phyloP scores from a whole-genome alignment of 2,888 invertebrate species.

The Eupsilia transversa region DNA sequence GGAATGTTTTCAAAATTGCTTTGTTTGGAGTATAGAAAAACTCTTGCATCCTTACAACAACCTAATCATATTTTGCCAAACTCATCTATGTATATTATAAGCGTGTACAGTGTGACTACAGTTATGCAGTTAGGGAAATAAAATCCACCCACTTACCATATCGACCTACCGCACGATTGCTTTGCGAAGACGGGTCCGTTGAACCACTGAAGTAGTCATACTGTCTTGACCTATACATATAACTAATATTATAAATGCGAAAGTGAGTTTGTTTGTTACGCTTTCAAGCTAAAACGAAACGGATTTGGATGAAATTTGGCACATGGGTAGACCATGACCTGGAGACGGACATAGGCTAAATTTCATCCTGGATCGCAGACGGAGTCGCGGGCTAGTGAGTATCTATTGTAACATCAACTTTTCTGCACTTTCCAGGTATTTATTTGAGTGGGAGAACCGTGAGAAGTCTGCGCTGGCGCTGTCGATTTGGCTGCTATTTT shows the following conservation, averaged over 20 bases:
- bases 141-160: not conserved
- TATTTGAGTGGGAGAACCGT: constrained; percentile 86
- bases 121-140: not conserved
- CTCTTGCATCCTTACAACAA: too few species aligned
- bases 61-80: not conserved
- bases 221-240: too few species aligned
- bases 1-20: not conserved
- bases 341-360: too few species aligned
- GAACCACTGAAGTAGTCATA: not conserved
- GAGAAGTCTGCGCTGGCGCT: constrained; percentile 81
- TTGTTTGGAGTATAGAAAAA: not conserved
- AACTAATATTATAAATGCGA: too few species aligned
- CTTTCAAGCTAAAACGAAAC: too few species aligned
- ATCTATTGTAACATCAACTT: constrained; percentile 4
- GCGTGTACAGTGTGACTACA: not conserved
- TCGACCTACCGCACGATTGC: not conserved
- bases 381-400: too few species aligned
- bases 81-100: not conserved
- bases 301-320: too few species aligned
- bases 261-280: too few species aligned
- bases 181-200: not conserved
- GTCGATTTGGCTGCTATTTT: constrained; percentile 82
- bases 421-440: constrained; percentile 71
- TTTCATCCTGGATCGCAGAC: too few species aligned
- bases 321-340: too few species aligned